Evolutionary conservation across 2,113 vertebrate species (phyloP), one percentile per base, ranked within the genome.

Genomic region (Nothocercus nigrocapillus): DNA sequence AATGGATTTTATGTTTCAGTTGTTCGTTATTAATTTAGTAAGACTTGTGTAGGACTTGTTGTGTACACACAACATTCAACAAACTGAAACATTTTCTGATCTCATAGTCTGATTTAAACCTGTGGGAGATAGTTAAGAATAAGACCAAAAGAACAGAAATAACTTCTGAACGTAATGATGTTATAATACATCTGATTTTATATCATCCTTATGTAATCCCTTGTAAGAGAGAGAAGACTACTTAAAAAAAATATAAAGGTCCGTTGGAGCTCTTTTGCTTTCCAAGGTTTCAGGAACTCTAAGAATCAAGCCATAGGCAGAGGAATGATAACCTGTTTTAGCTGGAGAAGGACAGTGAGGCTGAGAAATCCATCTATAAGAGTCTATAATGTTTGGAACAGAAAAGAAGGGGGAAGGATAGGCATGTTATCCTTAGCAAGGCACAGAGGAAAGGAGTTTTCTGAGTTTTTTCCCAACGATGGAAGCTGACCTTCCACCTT

Each of bases 401-500:
- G 34, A 38, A 72, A 47, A 59, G 25, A 81, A 42, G 64, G 19
- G 12, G 4, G n/a, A 56, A 78, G 21, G 36, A 81, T 11, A 83
- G 25, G 61, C 7, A 56, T n/a, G 6, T 81, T 58, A 82, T 62
- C 25, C 77, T 85, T 62, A 88, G 32, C 36, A 69, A 81, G 82
- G 12, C 66, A 90, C 18, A 58, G 93, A 51, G 1, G 76, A 92
- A 86, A 81, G 28, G 61, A 47, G 80, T 87, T 96, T 93, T 90
- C 62, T 58, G 47, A 93, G 34, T 11, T 78, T 19, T 88, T 96
- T 93, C 82, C 58, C 47, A 84, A n/a, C 21, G 36, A 32, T 56
- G 44, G 66, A 79, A 84, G 70, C 34, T 92, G 83, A 90, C 77
- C 61, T 86, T 95, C 76, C 72, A 88, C 59, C 53, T 86, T 15